Percentiles rank a stretch among this genome's conserved stretches.
These are phyloP conservation scores for Carassius gibelio DNA, from an alignment of 2,113 vertebrate species.

Conservation along the genomic window DNA sequence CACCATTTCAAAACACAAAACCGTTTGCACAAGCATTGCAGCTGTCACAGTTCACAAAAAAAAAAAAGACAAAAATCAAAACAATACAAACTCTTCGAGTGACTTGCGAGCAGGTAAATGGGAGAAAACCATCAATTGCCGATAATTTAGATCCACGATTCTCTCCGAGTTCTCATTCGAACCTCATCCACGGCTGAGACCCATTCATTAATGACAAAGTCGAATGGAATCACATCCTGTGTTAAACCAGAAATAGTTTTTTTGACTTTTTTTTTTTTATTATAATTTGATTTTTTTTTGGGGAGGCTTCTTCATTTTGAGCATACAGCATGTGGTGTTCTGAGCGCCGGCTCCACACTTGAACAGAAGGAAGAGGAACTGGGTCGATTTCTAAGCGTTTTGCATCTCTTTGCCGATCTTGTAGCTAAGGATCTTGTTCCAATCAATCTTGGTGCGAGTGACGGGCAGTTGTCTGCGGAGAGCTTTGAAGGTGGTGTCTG, in stretches of 20 bases:
- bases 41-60: constrained; percentile 48
- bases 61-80: constrained; percentile 42
- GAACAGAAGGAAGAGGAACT: constrained; percentile 39
- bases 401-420: constrained; percentile 99
- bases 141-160: constrained; percentile 55
- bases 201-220: constrained; percentile 47
- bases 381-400: constrained; percentile 79
- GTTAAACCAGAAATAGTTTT: constrained; percentile 42
- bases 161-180: constrained; percentile 47
- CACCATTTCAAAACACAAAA: constrained; percentile 45
- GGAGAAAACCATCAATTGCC: constrained; percentile 45
- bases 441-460: constrained; percentile 98
- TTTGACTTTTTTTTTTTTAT: constrained; percentile 39
- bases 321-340: constrained; percentile 47
- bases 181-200: constrained; percentile 45
- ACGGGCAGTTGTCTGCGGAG: constrained; percentile 96
- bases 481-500: constrained; percentile 98
- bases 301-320: constrained; percentile 49
- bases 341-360: constrained; percentile 43
- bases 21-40: constrained; percentile 46
- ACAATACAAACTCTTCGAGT: constrained; percentile 44
- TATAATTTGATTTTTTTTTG: constrained; percentile 16
- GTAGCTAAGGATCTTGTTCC: constrained; percentile 99
- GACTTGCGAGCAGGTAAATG: constrained; percentile 45
- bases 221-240: constrained; percentile 52